Base-by-base conservation (phyloP, 2,888 invertebrate species). In the Trichogramma dendrolimi region DNA sequence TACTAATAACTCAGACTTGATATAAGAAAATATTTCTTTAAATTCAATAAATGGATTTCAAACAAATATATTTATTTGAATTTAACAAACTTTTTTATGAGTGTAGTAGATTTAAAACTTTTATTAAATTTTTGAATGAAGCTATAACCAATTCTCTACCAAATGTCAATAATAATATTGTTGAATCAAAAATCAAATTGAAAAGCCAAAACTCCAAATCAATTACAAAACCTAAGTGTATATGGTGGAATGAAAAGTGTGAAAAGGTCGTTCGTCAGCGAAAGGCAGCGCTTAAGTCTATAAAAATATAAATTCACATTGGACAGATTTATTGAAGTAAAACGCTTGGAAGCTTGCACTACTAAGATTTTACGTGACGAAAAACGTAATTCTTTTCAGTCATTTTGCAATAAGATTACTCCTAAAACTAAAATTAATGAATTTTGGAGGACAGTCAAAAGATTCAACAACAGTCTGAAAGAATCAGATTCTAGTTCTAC, bases 201-300 rank as follows among this genome's bases (percentile, higher is more conserved):
- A n/a, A n/a, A n/a, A 7, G 7, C 7, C 46, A 44, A 48, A 54
- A 8, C 47, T 7, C 4, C 7, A 48, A 59, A 8, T 8, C 7
- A 7, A 44, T 8, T 44, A 4, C 38, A 3, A 46, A 38, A 4
- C 8, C 10, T 1, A 38, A 6, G 5, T 14, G 63, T 41, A 62
- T 62, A 1, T 67, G 67, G 63, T 67, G 66, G 66, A 67, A 65
- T 41, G 61, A 60, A 5, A 46, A 54, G 6, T 67, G 67, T 46
- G 55, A 58, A 0, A 65, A 48, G 27, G 63, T 52, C 0, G 39
- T 60, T 6, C 27, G 65, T 4, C 5, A 46, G 27, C 11, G 54
- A 6, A 47, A 48, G 38, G 49, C 46, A 1, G 47, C 48, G 40
- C 11, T 55, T 4, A 43, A 43, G 42, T 50, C 54, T 1, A 50